Base-by-base conservation (phyloP, 1,140 invertebrate genomes). In the Drosophila melanica region DNA sequence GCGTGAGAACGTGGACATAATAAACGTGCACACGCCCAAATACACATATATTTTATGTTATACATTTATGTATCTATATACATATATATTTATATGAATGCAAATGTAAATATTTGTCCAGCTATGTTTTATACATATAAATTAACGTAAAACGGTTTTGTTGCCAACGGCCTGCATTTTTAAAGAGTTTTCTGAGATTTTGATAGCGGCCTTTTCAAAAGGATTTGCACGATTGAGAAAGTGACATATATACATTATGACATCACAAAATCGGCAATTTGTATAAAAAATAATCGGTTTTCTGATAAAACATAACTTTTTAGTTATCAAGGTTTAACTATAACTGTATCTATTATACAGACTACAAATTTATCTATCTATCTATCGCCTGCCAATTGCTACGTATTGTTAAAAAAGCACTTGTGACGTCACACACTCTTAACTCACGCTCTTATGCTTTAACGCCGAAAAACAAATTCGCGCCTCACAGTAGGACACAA, bases 1-100 rank as follows among this genome's bases (percentile, higher is more conserved):
- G 12, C 67, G 42, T 64, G 60, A 48, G 60, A 64, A 69, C 54
- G 33, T 41, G 35, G 14, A 47, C 45, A 44, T 12, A 39, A 65
- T 45, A 33, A 73, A 48, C 65, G 39, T 55, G 39, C 12, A 12
- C 41, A 20, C 18, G 30, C 35, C 10, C 9, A 39, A 10, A 62
- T 35, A 9, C 14, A 23, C 8, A 11, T 10, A 39, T 14, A 27
- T 33, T 48, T n/a, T 48, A 27, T 12, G 9, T 23, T 10, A 55
- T 33, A 57, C 4, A 41, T 42, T 20, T 30, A 54, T 50, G 2
- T 4, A 20, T 10, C 23, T 33, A 42, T 14, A 41, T 42, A 16
- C 4, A 39, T 10, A 39, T 30, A 55, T n/a, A 41, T 42, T 20
- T 30, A 54, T 50, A 27, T 23, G 10, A 14, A 5, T 11, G 30